These are phyloP conservation scores for Epizoanthus stellaris DNA, from an alignment of 92 coral and sea anemone species.

Conservation along the genomic window DNA sequence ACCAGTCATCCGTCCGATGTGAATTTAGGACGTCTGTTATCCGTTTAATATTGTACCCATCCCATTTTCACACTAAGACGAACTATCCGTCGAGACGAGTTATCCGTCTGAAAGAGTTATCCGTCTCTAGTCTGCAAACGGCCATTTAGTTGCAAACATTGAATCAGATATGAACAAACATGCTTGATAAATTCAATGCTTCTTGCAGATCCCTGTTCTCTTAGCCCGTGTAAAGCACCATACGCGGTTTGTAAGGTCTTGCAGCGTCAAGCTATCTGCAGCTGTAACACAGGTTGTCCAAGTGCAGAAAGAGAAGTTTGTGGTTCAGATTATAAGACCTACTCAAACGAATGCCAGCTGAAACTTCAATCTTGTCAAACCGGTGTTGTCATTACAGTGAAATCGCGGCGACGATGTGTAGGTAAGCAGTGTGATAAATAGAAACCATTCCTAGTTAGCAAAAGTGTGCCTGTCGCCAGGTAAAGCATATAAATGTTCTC, in stretches of 20 bases:
- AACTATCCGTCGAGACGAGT: no score
- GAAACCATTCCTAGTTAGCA: no score
- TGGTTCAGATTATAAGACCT: slow-evolving; percentile 22
- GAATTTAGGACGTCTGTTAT: no score
- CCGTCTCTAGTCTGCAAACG: no score
- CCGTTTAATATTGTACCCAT: no score
- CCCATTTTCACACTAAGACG: no score
- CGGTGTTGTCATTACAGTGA: not conserved
- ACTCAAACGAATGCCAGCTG: not conserved
- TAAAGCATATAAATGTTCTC: no score
- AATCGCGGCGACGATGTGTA: slow-evolving; percentile 20
- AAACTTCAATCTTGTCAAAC: slow-evolving; percentile 3
- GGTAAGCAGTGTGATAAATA: not conserved
- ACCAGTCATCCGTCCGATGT: no score
- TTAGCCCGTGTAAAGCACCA: slow-evolving; percentile 13
- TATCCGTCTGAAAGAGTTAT: no score
- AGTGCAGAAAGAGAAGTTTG: not conserved
- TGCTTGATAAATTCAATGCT: not conserved
- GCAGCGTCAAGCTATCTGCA: not conserved
- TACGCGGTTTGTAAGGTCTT: not conserved
- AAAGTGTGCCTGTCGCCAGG: no score
- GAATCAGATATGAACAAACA: no score
- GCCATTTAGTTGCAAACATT: no score
- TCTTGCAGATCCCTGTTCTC: slow-evolving; percentile 27
- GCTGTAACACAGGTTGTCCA: slow-evolving; percentile 1